Evolutionary conservation across 2,113 vertebrate genomes (phyloP).

Genomic region (Piprites chloris): DNA sequence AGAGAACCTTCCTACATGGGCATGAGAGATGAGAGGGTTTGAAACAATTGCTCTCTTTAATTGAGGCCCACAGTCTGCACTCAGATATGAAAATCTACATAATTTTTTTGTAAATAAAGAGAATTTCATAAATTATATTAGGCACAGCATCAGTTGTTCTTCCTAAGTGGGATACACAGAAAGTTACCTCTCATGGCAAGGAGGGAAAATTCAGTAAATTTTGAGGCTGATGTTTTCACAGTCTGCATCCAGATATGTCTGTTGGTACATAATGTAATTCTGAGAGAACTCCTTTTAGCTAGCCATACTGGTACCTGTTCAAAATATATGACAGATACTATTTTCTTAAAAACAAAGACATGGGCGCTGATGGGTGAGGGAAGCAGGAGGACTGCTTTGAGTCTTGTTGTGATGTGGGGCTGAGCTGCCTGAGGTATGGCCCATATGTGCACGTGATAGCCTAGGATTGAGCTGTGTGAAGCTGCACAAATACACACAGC

Average conservation of each 20-base stretch:
- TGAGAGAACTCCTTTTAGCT: background rate
- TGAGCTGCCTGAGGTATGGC: background rate
- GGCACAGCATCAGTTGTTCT: background rate
- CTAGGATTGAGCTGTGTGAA: background rate
- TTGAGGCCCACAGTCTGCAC: background rate
- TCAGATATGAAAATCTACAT: background rate
- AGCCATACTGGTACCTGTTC: background rate
- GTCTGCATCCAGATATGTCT: background rate
- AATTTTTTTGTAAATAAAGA: background rate
- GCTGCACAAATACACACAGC: background rate
- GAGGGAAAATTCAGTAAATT: background rate
- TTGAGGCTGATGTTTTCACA: background rate
- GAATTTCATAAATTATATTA: background rate
- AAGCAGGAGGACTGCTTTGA: background rate
- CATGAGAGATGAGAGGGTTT: background rate
- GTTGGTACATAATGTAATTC: background rate
- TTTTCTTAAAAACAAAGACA: background rate
- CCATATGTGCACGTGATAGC: background rate
- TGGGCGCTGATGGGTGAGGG: background rate
- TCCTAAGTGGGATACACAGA: background rate
- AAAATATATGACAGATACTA: background rate
- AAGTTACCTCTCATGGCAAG: fast-evolving
- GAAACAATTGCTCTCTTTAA: background rate
- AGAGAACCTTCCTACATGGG: background rate
- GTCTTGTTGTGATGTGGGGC: background rate